Evolutionary conservation across 2,888 invertebrate species (phyloP).

Genomic region (Ormia ochracea): DNA sequence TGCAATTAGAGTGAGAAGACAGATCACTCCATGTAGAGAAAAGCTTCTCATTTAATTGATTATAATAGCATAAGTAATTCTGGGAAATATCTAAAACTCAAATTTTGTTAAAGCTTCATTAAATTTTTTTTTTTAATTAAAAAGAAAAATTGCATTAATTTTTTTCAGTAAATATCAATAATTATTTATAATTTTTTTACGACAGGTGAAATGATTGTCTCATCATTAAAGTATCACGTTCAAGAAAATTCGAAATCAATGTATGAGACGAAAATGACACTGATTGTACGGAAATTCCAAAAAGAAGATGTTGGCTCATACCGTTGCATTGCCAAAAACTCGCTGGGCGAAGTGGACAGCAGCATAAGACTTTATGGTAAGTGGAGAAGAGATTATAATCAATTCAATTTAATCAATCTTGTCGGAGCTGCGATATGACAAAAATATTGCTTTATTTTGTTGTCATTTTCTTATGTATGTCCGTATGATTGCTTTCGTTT

Average conservation of each 20-base stretch:
- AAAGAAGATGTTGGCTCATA: constrained; percentile 88
- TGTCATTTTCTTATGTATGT: neutral
- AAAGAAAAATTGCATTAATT: no score
- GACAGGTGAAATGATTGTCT: constrained; percentile 89
- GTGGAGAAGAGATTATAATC: constrained; percentile 56
- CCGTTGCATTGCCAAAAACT: constrained; percentile 90
- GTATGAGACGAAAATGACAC: constrained; percentile 89
- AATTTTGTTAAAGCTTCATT: no score
- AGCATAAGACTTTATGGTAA: constrained; percentile 91
- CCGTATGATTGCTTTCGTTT: constrained; percentile 44
- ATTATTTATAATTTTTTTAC: no score
- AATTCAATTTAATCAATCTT: constrained; percentile 38
- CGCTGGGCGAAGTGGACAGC: constrained; percentile 91
- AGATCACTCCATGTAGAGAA: no score
- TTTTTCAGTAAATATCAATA: no score
- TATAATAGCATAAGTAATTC: no score
- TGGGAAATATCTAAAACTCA: no score
- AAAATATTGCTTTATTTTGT: constrained; percentile 32
- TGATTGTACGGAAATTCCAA: constrained; percentile 86
- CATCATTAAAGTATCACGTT: constrained; percentile 87
- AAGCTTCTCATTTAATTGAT: no score
- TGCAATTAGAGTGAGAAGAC: no score
- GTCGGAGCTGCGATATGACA: neutral
- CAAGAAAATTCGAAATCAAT: constrained; percentile 83
- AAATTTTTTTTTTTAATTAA: no score